Evolutionary conservation across 2,888 invertebrate species (phyloP).

Genomic region (Antheraea assamensis): DNA sequence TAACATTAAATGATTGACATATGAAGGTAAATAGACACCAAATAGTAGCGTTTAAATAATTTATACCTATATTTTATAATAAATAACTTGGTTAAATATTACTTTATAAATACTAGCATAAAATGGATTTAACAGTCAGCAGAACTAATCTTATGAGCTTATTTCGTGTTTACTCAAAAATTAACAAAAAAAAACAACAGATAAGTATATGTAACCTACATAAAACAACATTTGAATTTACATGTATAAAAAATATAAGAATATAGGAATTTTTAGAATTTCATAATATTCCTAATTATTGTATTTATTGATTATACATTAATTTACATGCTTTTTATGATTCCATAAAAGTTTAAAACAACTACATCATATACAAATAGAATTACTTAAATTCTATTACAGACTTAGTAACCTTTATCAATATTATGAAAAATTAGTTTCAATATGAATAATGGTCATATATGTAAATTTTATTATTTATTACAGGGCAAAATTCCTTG

Average conservation of each 20-base stretch:
- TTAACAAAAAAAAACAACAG: too few relatives aligned
- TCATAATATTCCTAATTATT: too few relatives aligned
- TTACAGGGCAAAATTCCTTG: conserved; percentile 4
- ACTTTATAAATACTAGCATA: neutral
- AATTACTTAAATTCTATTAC: neutral
- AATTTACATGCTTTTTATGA: neutral
- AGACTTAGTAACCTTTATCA: neutral
- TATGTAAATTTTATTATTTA: neutral
- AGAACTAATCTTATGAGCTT: too few relatives aligned
- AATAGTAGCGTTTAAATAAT: neutral
- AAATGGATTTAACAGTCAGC: too few relatives aligned
- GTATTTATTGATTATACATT: neutral
- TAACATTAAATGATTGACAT: too few relatives aligned
- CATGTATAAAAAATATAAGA: too few relatives aligned
- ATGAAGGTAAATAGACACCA: neutral
- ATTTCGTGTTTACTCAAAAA: too few relatives aligned
- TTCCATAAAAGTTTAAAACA: neutral
- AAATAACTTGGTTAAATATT: too few relatives aligned
- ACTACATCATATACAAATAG: neutral
- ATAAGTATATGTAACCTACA: too few relatives aligned
- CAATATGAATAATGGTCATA: neutral
- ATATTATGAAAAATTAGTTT: neutral
- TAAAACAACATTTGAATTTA: too few relatives aligned
- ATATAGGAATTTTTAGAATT: too few relatives aligned
- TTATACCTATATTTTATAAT: too few relatives aligned